These are phyloP conservation scores for Periophthalmodon schlosseri DNA, from an alignment of 2,113 vertebrate genomes.

Conservation along the genomic window DNA sequence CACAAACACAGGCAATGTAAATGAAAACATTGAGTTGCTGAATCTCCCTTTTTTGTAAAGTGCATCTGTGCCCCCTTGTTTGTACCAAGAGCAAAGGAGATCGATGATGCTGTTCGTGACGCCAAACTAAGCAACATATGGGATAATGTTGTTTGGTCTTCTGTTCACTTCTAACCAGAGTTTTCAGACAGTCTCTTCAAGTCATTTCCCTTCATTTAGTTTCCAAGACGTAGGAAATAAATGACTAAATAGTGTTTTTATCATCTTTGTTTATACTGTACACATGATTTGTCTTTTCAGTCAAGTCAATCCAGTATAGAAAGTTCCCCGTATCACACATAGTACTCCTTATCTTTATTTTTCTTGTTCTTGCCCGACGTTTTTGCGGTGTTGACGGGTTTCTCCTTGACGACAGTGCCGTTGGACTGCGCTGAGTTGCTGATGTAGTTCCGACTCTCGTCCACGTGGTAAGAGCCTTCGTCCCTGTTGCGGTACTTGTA, in stretches of 20 bases:
- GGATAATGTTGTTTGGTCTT: constrained; percentile 63
- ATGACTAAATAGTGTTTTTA: constrained; percentile 80
- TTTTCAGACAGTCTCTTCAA: constrained; percentile 66
- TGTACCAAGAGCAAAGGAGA: constrained; percentile 84
- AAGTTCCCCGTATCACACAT: constrained; percentile 86
- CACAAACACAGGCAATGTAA: constrained; percentile 93
- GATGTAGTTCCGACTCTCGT: constrained; percentile 99
- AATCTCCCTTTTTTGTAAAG: constrained; percentile 47
- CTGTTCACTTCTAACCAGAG: constrained; percentile 76
- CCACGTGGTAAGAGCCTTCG: constrained; percentile 96
- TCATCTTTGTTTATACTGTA: constrained; percentile 88
- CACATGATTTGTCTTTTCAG: constrained; percentile 73
- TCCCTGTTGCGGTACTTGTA: constrained; percentile 99
- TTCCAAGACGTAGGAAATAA: constrained; percentile 76
- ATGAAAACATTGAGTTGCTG: constrained; percentile 88
- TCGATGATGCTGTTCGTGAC: constrained; percentile 69
- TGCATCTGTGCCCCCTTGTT: constrained; percentile 60
- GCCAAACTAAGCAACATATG: constrained; percentile 64
- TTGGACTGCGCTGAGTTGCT: constrained; percentile 99
- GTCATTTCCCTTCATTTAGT: constrained; percentile 72
- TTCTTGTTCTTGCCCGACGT: constrained; percentile 96
- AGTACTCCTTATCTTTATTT: constrained; percentile 99
- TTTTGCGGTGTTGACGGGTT: constrained; percentile 90
- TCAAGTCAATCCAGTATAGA: constrained; percentile 49
- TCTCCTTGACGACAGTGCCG: constrained; percentile 95